Conservation (phyloP, 2,888 invertebrate genomes). For the Cetonia aurata region DNA sequence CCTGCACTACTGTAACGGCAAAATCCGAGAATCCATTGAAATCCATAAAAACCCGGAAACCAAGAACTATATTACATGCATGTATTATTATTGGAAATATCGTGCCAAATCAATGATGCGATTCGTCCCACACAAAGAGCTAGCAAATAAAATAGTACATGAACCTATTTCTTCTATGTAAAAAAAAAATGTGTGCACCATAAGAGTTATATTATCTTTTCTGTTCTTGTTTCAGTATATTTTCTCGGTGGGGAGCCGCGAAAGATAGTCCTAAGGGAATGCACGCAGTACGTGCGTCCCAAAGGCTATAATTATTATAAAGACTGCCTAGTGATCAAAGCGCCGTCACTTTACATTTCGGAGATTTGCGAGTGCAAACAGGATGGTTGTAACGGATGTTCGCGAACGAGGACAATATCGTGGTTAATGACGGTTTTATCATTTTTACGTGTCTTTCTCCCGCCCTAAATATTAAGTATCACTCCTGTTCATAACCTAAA, state of each 20-base stretch:
- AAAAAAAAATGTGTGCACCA: neutral
- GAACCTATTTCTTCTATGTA: neutral
- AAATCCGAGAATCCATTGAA: too few species aligned
- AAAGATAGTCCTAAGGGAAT: slow-evolving; percentile 38
- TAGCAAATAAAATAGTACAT: too few species aligned
- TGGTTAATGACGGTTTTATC: slow-evolving; percentile 42
- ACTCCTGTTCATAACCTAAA: slow-evolving; percentile 32
- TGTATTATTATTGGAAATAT: too few species aligned
- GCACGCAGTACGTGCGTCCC: slow-evolving; percentile 9
- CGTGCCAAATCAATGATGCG: too few species aligned
- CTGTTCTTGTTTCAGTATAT: slow-evolving; percentile 23
- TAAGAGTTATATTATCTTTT: neutral
- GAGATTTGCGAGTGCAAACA: slow-evolving; percentile 46
- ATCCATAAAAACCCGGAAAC: too few species aligned
- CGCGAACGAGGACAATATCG: slow-evolving; percentile 26
- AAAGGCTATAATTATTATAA: neutral
- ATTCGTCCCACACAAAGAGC: too few species aligned
- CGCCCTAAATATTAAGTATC: slow-evolving; percentile 41
- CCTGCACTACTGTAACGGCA: too few species aligned
- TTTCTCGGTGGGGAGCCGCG: slow-evolving; percentile 26
- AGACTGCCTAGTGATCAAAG: neutral
- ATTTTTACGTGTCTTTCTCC: slow-evolving; percentile 41
- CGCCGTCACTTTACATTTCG: neutral
- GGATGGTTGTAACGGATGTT: slow-evolving; percentile 48
- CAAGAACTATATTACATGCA: too few species aligned